Conservation (phyloP, 2,113 vertebrate species). For the Coryphaenoides rupestris region DNA sequence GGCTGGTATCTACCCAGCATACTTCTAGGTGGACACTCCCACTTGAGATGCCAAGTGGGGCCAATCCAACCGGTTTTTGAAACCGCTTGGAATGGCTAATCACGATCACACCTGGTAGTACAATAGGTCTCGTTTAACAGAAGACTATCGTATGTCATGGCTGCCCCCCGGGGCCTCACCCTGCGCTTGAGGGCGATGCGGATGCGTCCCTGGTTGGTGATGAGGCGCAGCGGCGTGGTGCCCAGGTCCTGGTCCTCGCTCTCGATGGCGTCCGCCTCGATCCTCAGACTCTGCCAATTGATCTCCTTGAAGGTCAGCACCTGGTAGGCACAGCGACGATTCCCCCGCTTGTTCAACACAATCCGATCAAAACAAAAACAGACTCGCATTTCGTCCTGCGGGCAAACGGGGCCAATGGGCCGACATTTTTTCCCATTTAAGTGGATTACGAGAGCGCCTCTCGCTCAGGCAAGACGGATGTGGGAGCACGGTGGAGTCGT, state of each 20-base stretch:
- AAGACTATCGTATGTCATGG: too few relatives aligned
- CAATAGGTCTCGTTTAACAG: too few relatives aligned
- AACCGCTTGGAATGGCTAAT: too few relatives aligned
- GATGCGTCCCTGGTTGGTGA: slow-evolving; percentile 95
- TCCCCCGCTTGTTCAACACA: too few relatives aligned
- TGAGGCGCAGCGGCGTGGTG: slow-evolving; percentile 90
- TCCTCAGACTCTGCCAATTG: slow-evolving; percentile 94
- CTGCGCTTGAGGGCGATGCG: slow-evolving; percentile 94
- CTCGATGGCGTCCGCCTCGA: slow-evolving; percentile 93
- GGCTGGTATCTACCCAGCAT: too few relatives aligned
- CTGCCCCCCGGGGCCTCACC: slow-evolving; percentile 67
- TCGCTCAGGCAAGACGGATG: slow-evolving; percentile 19
- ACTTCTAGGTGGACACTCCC: too few relatives aligned
- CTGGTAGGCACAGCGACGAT: slow-evolving; percentile 64
- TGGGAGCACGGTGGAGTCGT: neutral
- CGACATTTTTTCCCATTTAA: neutral
- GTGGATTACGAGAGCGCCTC: slow-evolving; percentile 9
- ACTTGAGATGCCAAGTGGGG: too few relatives aligned
- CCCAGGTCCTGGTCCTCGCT: slow-evolving; percentile 85
- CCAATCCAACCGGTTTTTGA: too few relatives aligned
- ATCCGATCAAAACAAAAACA: too few relatives aligned
- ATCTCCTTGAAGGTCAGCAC: slow-evolving; percentile 98
- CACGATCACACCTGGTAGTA: too few relatives aligned
- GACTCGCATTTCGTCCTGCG: too few relatives aligned
- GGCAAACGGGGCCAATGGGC: too few relatives aligned